These are phyloP conservation scores for Choristoneura rosaceana DNA, from an alignment of 2,888 invertebrate species.

Conservation along the genomic window DNA sequence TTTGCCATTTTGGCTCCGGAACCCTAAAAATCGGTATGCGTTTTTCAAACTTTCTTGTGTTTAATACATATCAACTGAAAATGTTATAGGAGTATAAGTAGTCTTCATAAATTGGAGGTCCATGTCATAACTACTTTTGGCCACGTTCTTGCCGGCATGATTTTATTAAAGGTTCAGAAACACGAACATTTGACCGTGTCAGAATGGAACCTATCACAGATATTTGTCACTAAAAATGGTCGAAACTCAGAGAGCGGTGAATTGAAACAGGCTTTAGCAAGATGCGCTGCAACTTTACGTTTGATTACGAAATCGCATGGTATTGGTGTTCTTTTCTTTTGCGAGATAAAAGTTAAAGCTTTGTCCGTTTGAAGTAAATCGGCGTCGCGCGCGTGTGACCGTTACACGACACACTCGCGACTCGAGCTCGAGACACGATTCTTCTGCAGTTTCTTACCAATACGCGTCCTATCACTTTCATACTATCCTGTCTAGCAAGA, in stretches of 20 bases:
- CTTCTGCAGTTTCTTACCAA: slow-evolving; percentile 17
- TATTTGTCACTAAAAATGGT: no score
- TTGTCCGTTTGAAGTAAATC: not conserved
- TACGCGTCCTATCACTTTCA: slow-evolving; percentile 29
- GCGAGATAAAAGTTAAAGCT: not conserved
- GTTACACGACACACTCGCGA: slow-evolving; percentile 74
- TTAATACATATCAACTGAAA: not conserved
- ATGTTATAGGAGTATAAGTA: no score
- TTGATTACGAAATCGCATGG: not conserved
- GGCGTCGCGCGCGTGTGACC: slow-evolving; percentile 50
- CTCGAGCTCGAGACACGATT: slow-evolving; percentile 31
- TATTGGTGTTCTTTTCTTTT: not conserved
- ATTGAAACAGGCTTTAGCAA: no score
- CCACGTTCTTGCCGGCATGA: not conserved
- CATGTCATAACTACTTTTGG: not conserved
- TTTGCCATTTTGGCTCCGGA: no score
- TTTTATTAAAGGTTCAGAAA: not conserved
- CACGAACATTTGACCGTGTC: no score
- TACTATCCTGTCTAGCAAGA: slow-evolving; percentile 6
- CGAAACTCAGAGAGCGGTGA: no score
- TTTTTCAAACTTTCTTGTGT: no score
- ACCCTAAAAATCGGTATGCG: no score
- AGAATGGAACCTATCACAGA: not conserved
- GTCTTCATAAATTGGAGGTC: not conserved
- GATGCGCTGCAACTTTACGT: not conserved